These are phyloP conservation scores for Andrena cerasifolii DNA, from an alignment of 1,140 invertebrate species.

Conservation along the genomic window DNA sequence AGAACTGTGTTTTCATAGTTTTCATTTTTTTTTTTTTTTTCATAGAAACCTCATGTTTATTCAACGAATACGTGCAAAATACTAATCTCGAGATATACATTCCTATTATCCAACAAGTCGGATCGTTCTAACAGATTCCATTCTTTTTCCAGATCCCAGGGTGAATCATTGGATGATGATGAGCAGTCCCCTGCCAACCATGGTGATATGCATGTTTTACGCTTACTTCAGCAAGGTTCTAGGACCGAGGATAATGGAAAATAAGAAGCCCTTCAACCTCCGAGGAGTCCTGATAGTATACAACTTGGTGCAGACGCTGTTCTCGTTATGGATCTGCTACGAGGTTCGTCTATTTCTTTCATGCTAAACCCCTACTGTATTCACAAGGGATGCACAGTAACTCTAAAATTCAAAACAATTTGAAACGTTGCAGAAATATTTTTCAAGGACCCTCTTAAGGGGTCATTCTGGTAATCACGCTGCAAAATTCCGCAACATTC, in stretches of 20 bases:
- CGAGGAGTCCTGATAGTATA: constrained; percentile 92
- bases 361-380: too few species aligned
- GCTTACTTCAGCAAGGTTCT: constrained; percentile 92
- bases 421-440: too few species aligned
- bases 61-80: too few species aligned
- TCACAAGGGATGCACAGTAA: too few species aligned
- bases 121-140: constrained; percentile 4
- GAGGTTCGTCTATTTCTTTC: constrained; percentile 89
- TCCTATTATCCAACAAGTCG: background rate
- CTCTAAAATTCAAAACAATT: too few species aligned
- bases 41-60: too few species aligned
- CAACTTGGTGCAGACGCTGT: constrained; percentile 94
- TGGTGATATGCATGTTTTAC: constrained; percentile 92
- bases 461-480: too few species aligned
- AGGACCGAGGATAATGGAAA: constrained; percentile 94
- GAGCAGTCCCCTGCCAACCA: constrained; percentile 94
- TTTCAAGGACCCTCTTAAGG: too few species aligned
- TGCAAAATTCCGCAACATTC: too few species aligned
- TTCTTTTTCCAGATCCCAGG: constrained; percentile 89
- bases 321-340: constrained; percentile 96
- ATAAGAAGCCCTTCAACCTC: constrained; percentile 94
- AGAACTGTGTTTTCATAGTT: too few species aligned
- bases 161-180: constrained; percentile 96
- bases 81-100: too few species aligned
- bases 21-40: too few species aligned